Evolutionary conservation across 2,113 vertebrate species (phyloP).

Genomic region (Otus sunia): DNA sequence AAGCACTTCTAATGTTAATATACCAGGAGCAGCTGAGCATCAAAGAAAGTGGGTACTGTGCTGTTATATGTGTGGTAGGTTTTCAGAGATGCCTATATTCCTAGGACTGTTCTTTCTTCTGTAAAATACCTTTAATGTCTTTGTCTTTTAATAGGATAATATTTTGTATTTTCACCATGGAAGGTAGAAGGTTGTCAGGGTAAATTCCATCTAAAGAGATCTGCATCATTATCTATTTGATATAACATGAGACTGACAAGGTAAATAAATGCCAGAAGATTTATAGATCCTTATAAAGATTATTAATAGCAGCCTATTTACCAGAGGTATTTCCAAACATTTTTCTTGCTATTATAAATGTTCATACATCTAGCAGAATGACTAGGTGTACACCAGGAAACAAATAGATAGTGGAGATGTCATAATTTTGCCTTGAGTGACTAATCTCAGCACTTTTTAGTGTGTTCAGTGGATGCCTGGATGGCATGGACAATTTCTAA

Average conservation of each 20-base stretch:
- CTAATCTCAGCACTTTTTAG: background rate
- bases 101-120: background rate
- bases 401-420: background rate
- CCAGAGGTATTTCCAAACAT: background rate
- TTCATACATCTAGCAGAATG: background rate
- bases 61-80: background rate
- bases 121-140: background rate
- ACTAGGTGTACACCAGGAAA: background rate
- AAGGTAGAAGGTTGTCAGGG: background rate
- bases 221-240: background rate
- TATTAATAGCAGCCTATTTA: background rate
- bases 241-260: background rate
- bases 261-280: background rate
- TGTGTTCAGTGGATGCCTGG: background rate
- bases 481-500: background rate
- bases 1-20: background rate
- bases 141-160: background rate
- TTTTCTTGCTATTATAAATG: background rate
- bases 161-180: fast-evolving
- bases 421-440: background rate
- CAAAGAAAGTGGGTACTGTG: background rate
- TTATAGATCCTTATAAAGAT: background rate
- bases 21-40: background rate
- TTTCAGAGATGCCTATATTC: background rate
- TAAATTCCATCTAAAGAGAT: background rate